These are phyloP conservation scores for Cryptus viduatorius DNA, from an alignment of 2,888 invertebrate species.

Conservation along the genomic window DNA sequence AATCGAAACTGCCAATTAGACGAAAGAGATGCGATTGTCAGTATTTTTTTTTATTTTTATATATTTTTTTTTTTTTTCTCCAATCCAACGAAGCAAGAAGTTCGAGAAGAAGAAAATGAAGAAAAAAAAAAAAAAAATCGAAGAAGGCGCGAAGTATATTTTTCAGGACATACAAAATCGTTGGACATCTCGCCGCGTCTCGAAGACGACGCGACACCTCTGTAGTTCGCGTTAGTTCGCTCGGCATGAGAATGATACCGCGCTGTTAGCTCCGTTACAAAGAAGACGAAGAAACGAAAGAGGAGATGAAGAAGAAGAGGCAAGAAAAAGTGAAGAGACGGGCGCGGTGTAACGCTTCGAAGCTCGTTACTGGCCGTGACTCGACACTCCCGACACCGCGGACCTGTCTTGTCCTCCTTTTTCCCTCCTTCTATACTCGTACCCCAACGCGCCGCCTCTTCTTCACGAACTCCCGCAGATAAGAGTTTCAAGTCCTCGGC, in stretches of 20 bases:
- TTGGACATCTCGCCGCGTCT: conserved; percentile 28
- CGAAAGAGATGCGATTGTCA: conserved; percentile 31
- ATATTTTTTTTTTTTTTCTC: conserved; percentile 3
- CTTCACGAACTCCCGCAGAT: conserved; percentile 21
- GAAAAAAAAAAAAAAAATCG: not conserved
- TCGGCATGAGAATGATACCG: conserved; percentile 48
- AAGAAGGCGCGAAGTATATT: conserved; percentile 25
- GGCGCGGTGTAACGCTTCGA: conserved; percentile 68
- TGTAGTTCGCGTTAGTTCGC: conserved; percentile 32
- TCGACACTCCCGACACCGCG: conserved; percentile 78
- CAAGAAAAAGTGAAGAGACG: conserved; percentile 11
- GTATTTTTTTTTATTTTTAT: conserved; percentile 2
- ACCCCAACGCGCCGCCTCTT: conserved; percentile 47
- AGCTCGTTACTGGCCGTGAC: conserved; percentile 84
- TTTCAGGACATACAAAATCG: conserved; percentile 37
- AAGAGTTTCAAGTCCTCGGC: conserved; percentile 9
- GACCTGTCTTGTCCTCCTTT: conserved; percentile 64
- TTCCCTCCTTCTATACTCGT: conserved; percentile 40
- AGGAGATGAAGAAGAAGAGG: conserved; percentile 24
- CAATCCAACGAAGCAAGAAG: not conserved
- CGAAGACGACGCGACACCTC: conserved; percentile 18
- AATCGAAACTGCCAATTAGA: conserved; percentile 69
- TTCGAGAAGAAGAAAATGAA: not conserved
- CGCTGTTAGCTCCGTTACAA: conserved; percentile 67
- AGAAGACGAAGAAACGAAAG: conserved; percentile 44